A percentile compares a stretch with the other conserved stretches of the same genome.
Evolutionary conservation across 2,888 invertebrate genomes (phyloP).

Genomic region (Heterodera filipjevi): DNA sequence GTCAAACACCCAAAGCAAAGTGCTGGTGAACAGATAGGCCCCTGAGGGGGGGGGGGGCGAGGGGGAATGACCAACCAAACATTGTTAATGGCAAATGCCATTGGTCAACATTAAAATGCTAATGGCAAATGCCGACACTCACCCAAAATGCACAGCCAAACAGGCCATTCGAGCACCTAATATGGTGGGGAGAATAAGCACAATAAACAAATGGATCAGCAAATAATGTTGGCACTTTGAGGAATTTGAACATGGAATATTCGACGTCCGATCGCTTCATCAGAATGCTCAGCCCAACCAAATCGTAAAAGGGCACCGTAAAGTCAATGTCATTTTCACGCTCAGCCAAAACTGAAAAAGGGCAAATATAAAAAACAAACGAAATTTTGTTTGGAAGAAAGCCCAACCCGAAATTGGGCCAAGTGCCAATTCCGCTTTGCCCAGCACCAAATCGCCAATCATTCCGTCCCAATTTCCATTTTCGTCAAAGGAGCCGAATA

Average conservation of each 20-base stretch:
- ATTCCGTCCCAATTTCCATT: constrained; percentile 81
- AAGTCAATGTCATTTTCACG: constrained; percentile 95
- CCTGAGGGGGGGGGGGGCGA: constrained; percentile 89
- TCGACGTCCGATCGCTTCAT: constrained; percentile 87
- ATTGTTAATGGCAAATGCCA: constrained; percentile 82
- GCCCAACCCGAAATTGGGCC: constrained; percentile 80
- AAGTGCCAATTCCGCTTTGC: constrained; percentile 79
- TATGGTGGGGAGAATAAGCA: background rate
- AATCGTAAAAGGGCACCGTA: constrained; percentile 92
- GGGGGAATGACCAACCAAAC: no score
- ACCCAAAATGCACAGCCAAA: constrained; percentile 93
- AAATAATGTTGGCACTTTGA: constrained; percentile 75
- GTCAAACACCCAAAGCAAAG: constrained; percentile 94
- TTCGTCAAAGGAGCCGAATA: constrained; percentile 86
- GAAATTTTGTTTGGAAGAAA: background rate
- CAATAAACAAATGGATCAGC: no score
- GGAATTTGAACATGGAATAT: constrained; percentile 91
- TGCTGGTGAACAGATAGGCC: constrained; percentile 90
- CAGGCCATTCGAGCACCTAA: constrained; percentile 82
- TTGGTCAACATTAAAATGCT: no score
- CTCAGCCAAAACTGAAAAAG: constrained; percentile 80
- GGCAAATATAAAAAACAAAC: background rate
- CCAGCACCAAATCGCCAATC: constrained; percentile 73
- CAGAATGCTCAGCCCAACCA: constrained; percentile 93
- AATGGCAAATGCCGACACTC: constrained; percentile 88